These are phyloP conservation scores for Platorchestia sp. DNA, from an alignment of 1,140 invertebrate species.

Conservation along the genomic window DNA sequence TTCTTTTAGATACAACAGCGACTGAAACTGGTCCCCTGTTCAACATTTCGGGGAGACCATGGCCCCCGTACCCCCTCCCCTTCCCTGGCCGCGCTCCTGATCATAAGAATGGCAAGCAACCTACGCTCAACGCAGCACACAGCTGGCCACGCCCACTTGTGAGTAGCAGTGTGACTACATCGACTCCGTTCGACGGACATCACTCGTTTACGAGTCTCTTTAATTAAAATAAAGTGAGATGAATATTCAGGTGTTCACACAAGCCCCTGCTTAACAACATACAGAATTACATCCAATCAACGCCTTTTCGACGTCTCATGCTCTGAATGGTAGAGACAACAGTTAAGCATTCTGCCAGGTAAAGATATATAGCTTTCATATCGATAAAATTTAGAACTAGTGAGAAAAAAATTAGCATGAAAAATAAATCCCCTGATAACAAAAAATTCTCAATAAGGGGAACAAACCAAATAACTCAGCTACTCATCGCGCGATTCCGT, in stretches of 20 bases:
- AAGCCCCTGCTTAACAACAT: not conserved
- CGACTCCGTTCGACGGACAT: not conserved
- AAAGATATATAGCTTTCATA: not conserved
- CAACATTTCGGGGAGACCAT: no score
- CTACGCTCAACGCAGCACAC: not conserved
- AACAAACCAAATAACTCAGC: not conserved
- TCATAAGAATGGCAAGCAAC: not conserved
- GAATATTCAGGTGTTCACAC: not conserved
- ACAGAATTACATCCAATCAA: not conserved
- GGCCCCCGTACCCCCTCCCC: no score
- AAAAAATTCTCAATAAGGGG: not conserved
- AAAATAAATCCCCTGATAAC: not conserved
- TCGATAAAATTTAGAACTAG: not conserved
- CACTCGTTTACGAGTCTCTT: not conserved
- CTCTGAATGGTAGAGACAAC: not conserved
- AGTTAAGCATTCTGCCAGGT: not conserved
- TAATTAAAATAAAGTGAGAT: not conserved
- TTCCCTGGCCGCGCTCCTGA: no score
- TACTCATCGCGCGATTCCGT: not conserved
- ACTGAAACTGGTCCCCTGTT: no score
- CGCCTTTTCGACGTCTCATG: not conserved
- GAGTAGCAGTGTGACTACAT: not conserved
- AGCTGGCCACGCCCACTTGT: not conserved
- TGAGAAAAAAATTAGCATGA: not conserved
- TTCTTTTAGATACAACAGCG: no score